These are phyloP conservation scores for Xenotilapia leptura DNA, from an alignment of 2,113 vertebrate species.

Conservation along the genomic window DNA sequence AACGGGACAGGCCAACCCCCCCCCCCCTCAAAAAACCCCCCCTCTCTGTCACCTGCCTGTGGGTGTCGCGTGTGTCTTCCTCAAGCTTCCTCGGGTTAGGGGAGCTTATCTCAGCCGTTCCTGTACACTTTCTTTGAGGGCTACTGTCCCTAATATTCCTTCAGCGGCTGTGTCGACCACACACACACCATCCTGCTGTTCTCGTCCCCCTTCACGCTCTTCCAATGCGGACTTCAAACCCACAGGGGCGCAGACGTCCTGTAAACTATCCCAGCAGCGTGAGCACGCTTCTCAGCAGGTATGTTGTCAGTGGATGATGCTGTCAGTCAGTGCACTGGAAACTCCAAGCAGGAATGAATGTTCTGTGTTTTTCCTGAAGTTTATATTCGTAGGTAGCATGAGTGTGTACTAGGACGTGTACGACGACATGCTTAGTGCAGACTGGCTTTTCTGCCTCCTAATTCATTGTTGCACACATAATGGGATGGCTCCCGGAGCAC, in stretches of 20 bases:
- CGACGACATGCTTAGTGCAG: not conserved
- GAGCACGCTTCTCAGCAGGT: not conserved
- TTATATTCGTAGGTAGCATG: not conserved
- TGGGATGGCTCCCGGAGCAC: not conserved
- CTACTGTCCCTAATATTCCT: not conserved
- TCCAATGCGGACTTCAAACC: not conserved
- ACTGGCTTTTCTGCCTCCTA: not conserved
- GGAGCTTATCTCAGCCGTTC: not conserved
- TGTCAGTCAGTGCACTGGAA: not conserved
- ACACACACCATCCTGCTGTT: not conserved
- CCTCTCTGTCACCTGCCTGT: not conserved
- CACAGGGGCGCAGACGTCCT: not conserved
- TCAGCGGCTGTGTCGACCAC: not conserved
- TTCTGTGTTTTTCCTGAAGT: not conserved
- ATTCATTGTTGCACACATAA: not conserved
- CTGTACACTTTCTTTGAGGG: not conserved
- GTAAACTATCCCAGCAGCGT: not conserved
- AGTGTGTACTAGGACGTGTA: not conserved
- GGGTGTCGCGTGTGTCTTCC: not conserved
- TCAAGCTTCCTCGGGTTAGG: not conserved
- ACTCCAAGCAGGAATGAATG: not conserved
- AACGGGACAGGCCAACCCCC: too few relatives aligned
- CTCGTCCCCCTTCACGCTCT: not conserved
- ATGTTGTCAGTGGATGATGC: not conserved
- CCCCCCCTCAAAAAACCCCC: rapidly evolving